Evolutionary conservation across 2,113 vertebrate genomes (phyloP).

Genomic region (Hyperoodon ampullatus): DNA sequence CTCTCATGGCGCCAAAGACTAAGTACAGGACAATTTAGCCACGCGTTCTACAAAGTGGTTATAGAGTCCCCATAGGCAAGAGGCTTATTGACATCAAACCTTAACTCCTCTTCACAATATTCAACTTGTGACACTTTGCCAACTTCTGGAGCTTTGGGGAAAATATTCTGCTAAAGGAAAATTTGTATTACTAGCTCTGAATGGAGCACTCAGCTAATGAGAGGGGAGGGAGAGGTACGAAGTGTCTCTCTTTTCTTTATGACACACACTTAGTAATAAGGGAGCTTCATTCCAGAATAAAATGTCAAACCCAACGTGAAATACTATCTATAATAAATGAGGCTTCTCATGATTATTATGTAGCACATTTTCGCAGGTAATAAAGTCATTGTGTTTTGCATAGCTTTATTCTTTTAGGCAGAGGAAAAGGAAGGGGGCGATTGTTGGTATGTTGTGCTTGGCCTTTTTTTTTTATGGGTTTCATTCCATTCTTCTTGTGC

Average conservation of each 20-base stretch:
- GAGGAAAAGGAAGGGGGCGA: not conserved
- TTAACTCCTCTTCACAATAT: not conserved
- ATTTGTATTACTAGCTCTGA: not conserved
- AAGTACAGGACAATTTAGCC: not conserved
- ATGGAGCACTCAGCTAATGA: conserved; percentile 64
- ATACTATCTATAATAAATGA: conserved; percentile 74
- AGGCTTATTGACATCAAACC: conserved; percentile 15
- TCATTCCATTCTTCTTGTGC: conserved; percentile 73
- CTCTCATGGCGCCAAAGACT: not conserved
- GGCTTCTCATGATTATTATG: not conserved
- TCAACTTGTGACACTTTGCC: conserved; percentile 38
- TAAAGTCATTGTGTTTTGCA: conserved; percentile 61
- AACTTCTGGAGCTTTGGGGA: conserved; percentile 64
- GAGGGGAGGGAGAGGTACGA: not conserved
- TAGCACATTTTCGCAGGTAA: conserved; percentile 65
- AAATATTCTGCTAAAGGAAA: conserved; percentile 27
- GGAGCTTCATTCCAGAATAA: conserved; percentile 62
- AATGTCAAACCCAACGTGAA: conserved; percentile 73
- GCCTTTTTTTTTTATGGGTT: conserved; percentile 56
- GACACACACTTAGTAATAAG: conserved; percentile 46
- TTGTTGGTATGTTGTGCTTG: conserved; percentile 54
- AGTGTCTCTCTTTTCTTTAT: conserved; percentile 9
- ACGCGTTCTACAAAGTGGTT: conserved; percentile 32
- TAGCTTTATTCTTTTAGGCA: conserved; percentile 55
- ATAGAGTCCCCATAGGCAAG: not conserved